These are phyloP conservation scores for Prinia subflava DNA, from an alignment of 2,113 vertebrate species.

Conservation along the genomic window DNA sequence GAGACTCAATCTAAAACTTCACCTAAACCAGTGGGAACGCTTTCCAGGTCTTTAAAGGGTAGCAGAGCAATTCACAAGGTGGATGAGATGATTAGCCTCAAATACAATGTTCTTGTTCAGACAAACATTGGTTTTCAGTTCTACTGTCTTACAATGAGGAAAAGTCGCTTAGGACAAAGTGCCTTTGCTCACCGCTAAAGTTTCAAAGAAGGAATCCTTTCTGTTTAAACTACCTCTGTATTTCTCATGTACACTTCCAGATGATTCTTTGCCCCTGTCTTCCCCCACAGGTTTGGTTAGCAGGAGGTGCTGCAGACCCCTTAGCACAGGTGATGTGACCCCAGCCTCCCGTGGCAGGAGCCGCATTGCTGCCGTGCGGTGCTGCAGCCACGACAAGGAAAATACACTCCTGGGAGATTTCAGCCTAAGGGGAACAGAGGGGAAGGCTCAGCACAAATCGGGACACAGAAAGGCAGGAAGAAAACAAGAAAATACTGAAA, in stretches of 20 bases:
- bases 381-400: not conserved
- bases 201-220: not conserved
- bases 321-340: not conserved
- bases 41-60: not conserved
- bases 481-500: not conserved
- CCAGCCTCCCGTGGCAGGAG: not conserved
- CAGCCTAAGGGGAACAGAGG: not conserved
- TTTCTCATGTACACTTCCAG: not conserved
- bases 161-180: not conserved
- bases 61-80: not conserved
- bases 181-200: not conserved
- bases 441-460: not conserved
- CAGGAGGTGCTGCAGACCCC: not conserved
- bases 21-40: not conserved
- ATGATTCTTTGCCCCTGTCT: not conserved
- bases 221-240: not conserved
- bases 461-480: not conserved
- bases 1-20: not conserved
- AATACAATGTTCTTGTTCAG: not conserved
- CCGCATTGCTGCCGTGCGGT: fast-evolving
- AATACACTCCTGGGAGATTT: not conserved
- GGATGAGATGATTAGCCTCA: not conserved
- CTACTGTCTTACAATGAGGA: not conserved
- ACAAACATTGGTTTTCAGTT: not conserved
- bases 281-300: not conserved